Conservation (phyloP, 2,888 invertebrate genomes). For the Geophilus truncorum region DNA sequence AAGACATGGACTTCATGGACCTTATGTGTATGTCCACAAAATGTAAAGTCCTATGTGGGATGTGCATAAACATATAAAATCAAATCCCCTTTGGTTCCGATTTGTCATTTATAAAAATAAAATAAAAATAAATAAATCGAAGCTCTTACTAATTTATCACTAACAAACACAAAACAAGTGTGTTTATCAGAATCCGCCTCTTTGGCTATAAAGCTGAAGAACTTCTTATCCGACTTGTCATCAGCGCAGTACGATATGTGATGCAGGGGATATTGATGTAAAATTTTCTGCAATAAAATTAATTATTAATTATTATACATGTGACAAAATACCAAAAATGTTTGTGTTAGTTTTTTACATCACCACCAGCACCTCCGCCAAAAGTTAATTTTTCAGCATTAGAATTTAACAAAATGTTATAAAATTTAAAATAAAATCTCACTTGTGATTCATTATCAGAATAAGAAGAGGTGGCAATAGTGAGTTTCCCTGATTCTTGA, state of each 20-base stretch:
- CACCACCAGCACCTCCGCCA: too few species aligned
- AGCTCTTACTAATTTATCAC: conserved; percentile 72
- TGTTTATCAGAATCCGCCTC: conserved; percentile 72
- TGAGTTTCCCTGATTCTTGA: conserved; percentile 17
- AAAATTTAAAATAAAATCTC: too few species aligned
- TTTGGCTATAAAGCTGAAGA: conserved; percentile 93
- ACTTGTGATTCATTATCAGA: conserved; percentile 9
- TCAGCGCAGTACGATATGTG: conserved; percentile 98
- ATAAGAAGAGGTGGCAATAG: background rate
- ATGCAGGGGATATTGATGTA: conserved; percentile 93
- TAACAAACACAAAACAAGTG: conserved; percentile 94
- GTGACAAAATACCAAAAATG: too few species aligned
- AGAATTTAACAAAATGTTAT: too few species aligned
- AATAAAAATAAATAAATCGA: background rate
- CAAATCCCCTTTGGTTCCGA: background rate
- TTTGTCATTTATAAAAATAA: background rate
- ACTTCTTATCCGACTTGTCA: conserved; percentile 95
- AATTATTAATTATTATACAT: background rate
- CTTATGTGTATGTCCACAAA: too few species aligned
- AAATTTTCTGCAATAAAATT: conserved; percentile 57
- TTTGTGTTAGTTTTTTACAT: background rate
- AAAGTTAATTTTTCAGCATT: too few species aligned
- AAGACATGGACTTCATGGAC: too few species aligned
- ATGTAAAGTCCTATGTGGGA: too few species aligned
- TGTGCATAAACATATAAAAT: too few species aligned